A percentile compares a stretch with the other conserved stretches of the same genome.
Evolutionary conservation across 1,140 invertebrate species (phyloP).

Genomic region (Diorhabda elongata): DNA sequence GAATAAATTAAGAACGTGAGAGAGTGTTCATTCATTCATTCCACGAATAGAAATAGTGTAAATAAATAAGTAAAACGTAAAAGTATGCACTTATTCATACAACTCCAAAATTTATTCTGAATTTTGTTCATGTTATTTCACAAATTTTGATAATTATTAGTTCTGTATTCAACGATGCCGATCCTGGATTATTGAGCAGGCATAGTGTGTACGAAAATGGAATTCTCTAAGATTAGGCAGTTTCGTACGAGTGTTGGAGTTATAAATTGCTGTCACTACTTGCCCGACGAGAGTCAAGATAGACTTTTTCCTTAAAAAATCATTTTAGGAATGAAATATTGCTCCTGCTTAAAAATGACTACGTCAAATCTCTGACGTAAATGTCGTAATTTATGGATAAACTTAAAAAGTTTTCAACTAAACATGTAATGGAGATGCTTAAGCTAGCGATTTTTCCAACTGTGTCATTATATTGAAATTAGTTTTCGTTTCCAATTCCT

Average conservation of each 20-base stretch:
- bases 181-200: not conserved
- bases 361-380: not conserved
- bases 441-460: too few species aligned
- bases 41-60: too few species aligned
- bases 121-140: too few species aligned
- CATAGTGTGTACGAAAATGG: not conserved
- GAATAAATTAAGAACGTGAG: too few species aligned
- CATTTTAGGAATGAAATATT: conserved; percentile 1
- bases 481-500: too few species aligned
- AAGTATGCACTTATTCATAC: too few species aligned
- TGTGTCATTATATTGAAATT: too few species aligned
- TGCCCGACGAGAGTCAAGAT: not conserved
- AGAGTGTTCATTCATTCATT: too few species aligned
- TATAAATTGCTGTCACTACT: not conserved
- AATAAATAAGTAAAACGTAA: too few species aligned
- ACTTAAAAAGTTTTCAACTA: conserved; percentile 1
- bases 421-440: not conserved
- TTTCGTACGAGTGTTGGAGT: not conserved
- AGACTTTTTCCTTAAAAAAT: not conserved
- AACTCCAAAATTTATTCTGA: too few species aligned
- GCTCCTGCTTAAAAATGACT: not conserved
- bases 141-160: too few species aligned
- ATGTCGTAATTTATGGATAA: conserved; percentile 3
- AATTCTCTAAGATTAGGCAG: not conserved
- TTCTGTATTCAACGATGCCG: not conserved